Evolutionary conservation across 2,888 invertebrate species (phyloP), one percentile per base, ranked within the genome.

Genomic region (Leptinotarsa tumamoca): DNA sequence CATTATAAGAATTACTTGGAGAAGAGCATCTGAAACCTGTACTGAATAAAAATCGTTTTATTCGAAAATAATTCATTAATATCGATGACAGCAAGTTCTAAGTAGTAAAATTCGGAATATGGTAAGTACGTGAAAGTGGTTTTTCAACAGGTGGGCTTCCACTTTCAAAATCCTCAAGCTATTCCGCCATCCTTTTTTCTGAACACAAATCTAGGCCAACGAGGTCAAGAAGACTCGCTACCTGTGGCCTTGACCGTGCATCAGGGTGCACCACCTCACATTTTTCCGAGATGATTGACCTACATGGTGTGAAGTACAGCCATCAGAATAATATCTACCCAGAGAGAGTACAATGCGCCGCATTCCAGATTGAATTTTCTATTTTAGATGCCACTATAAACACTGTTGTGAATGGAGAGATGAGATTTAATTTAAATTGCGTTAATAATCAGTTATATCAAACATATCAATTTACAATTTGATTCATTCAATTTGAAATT

Each of bases 161-260:
- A 63, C 63, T 63, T 63, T 63, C 43, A 63, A 63, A 27, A 33
- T 63, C 63, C 63, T 33, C 43, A 7, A 63, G 43, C 63, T 43
- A 63, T 4, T 63, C 43, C 33, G 43, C 63, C n/a, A n/a, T 63
- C 63, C 17, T 63, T 63, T 43, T 63, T 43, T 33, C 43, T 63
- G 63, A 63, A 63, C 63, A 52, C 15, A 51, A 49, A 74, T 67
- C 74, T 78, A 54, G 78, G 73, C 49, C 73, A 58, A 67, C 50
- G 68, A 76, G 75, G 58, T 77, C 68, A 71, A 66, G 21, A 63
- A 71, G 58, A 70, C 18, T 68, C 71, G 71, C 67, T 50, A 52
- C 67, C 61, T 68, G 68, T 74, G 79, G 79, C 81, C 80, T 81
- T 80, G 81, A 79, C 81, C 80, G 80, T 80, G 76, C 78, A 77